phyloP scores from a whole-genome alignment of 1,140 invertebrate genomes.

The Brachionus rubens region DNA sequence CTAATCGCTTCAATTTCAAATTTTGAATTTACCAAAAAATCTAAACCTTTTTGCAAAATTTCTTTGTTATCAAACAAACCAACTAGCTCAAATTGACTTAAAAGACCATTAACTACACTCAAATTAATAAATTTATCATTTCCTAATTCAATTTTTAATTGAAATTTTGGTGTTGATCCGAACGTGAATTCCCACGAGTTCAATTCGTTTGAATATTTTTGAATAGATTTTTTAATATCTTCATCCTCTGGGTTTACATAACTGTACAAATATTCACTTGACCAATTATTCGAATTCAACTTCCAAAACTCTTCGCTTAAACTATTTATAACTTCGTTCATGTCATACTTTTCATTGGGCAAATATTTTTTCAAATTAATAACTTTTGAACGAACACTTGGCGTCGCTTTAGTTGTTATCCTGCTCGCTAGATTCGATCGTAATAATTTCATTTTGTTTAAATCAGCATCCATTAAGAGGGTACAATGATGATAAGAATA shows the following conservation, averaged over 20 bases:
- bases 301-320: slow-evolving; percentile 35
- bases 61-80: background rate
- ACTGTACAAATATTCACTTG: slow-evolving; percentile 8
- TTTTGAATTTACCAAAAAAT: background rate
- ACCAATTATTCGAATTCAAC: slow-evolving; percentile 45
- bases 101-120: background rate
- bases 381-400: slow-evolving; percentile 69
- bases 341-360: background rate
- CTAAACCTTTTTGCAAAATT: slow-evolving; percentile 1
- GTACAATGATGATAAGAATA: slow-evolving; percentile 93
- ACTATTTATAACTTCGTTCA: slow-evolving; percentile 11
- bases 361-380: slow-evolving; percentile 46
- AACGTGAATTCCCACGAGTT: slow-evolving; percentile 80
- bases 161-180: slow-evolving; percentile 81
- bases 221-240: slow-evolving; percentile 54
- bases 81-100: background rate
- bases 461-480: slow-evolving; percentile 77
- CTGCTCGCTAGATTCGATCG: slow-evolving; percentile 60
- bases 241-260: slow-evolving; percentile 38
- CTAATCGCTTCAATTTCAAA: background rate
- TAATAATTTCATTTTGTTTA: slow-evolving; percentile 64
- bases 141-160: slow-evolving; percentile 52
- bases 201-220: slow-evolving; percentile 67
- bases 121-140: background rate
- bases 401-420: slow-evolving; percentile 75